Conservation (phyloP, 1,140 invertebrate genomes). For the Antheraea pernyi region DNA sequence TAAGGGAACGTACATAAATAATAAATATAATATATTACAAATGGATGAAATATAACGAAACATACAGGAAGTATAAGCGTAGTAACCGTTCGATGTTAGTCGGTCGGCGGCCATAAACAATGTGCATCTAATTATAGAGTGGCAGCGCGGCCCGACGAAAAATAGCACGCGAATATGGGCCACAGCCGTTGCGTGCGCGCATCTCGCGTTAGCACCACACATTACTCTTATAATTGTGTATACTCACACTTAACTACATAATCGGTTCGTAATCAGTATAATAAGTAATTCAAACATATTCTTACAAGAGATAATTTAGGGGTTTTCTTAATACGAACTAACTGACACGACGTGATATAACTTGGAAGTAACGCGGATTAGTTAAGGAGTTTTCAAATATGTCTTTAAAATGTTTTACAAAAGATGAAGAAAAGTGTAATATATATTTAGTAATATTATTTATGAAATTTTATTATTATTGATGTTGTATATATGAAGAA, state of each 20-base stretch:
- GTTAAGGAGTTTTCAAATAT: too few relatives aligned
- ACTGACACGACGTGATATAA: too few relatives aligned
- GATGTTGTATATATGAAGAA: too few relatives aligned
- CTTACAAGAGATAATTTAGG: too few relatives aligned
- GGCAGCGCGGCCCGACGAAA: slow-evolving; percentile 52
- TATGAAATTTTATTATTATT: too few relatives aligned
- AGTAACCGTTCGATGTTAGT: slow-evolving; percentile 41
- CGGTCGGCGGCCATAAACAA: slow-evolving; percentile 63
- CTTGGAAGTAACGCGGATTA: too few relatives aligned
- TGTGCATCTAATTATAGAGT: slow-evolving; percentile 70
- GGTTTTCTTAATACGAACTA: too few relatives aligned
- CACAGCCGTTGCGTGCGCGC: slow-evolving; percentile 62
- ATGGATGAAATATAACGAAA: slow-evolving; percentile 23
- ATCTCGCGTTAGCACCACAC: slow-evolving; percentile 19
- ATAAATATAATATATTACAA: background rate
- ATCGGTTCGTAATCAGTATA: too few relatives aligned
- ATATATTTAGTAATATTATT: too few relatives aligned
- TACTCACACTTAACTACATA: background rate
- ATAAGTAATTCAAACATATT: too few relatives aligned
- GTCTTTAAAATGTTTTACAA: too few relatives aligned
- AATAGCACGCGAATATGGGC: slow-evolving; percentile 72
- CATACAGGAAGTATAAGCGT: slow-evolving; percentile 48
- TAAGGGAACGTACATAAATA: background rate
- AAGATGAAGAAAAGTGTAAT: too few relatives aligned
- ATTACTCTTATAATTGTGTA: background rate